These are phyloP conservation scores for Sapayoa aenigma DNA, from an alignment of 2,113 vertebrate species.

Conservation along the genomic window DNA sequence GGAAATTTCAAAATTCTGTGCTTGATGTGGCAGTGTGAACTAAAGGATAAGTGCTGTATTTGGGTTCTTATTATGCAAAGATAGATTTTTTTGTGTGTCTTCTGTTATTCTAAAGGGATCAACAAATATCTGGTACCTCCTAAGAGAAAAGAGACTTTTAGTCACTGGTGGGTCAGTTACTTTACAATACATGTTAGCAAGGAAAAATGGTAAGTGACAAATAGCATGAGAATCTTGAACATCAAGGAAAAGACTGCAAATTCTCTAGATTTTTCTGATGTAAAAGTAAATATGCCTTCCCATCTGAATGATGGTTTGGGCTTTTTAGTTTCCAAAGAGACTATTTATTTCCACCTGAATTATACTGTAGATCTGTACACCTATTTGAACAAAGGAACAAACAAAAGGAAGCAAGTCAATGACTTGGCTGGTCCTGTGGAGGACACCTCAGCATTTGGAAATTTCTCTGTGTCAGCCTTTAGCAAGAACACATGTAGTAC, in stretches of 20 bases:
- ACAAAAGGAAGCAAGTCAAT: background rate
- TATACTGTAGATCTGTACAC: background rate
- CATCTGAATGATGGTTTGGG: background rate
- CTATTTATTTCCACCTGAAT: background rate
- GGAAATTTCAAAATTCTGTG: background rate
- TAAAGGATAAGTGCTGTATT: background rate
- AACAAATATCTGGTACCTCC: background rate
- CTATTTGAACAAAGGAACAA: background rate
- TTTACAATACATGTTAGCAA: background rate
- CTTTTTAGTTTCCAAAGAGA: background rate
- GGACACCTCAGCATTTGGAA: slow-evolving; percentile 33
- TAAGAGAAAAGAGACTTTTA: background rate
- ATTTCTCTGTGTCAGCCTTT: background rate
- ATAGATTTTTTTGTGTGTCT: background rate
- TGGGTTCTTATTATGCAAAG: background rate
- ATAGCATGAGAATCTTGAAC: background rate
- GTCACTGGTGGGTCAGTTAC: background rate
- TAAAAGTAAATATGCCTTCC: background rate
- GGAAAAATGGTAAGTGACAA: background rate
- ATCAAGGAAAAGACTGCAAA: background rate
- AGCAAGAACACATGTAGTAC: background rate
- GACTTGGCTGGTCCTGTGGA: background rate
- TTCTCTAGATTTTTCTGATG: background rate
- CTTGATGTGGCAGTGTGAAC: background rate
- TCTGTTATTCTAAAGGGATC: background rate